phyloP scores from a whole-genome alignment of 2,113 vertebrate species.

The Gymnobelideus leadbeateri region DNA sequence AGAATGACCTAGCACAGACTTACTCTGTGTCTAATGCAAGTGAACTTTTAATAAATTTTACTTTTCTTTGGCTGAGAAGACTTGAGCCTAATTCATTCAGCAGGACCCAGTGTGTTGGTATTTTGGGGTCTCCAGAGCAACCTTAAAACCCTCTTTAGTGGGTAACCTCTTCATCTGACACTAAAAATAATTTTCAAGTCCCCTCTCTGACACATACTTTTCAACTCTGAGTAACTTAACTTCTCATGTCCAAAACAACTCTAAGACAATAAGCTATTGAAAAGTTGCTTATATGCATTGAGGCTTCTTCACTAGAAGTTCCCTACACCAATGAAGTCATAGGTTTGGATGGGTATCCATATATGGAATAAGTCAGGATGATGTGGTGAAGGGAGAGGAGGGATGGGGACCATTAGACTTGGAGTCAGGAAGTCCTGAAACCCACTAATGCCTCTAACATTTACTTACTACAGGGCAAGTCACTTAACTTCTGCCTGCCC shows the following conservation, averaged over 20 bases:
- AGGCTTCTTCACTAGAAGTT: neutral
- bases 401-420: neutral
- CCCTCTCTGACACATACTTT: neutral
- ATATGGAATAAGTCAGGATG: neutral
- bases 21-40: too few species aligned
- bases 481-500: neutral
- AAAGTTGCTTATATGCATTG: neutral
- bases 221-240: neutral
- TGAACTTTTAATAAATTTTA: too few species aligned
- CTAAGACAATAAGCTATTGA: neutral
- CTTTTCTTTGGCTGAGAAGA: too few species aligned
- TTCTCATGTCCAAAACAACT: neutral
- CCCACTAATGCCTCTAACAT: neutral
- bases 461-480: neutral
- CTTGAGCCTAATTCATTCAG: too few species aligned
- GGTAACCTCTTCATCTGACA: too few species aligned
- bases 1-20: too few species aligned
- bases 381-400: neutral
- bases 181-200: neutral
- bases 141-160: too few species aligned
- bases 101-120: too few species aligned
- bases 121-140: too few species aligned
- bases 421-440: neutral
- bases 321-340: neutral
- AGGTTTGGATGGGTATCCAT: neutral